A percentile compares a stretch with the other conserved stretches of the same genome.
Conservation (phyloP, 2,888 invertebrate genomes). For the Dryomyza anilis region DNA sequence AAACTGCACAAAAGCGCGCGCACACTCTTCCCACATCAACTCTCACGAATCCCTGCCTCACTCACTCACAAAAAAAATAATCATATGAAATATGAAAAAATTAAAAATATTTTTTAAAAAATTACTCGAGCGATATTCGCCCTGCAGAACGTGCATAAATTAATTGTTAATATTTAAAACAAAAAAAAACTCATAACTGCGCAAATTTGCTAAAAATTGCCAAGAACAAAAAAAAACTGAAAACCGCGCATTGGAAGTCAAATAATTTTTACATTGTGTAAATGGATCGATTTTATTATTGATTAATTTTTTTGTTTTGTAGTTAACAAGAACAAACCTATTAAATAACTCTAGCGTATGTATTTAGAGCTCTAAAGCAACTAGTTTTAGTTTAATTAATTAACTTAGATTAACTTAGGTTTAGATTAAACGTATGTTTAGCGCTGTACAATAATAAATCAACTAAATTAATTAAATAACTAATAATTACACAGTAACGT, state of each 20-base stretch:
- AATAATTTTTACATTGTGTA: conserved; percentile 49
- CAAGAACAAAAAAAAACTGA: conserved; percentile 11
- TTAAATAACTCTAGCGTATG: too few relatives aligned
- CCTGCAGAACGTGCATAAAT: not conserved
- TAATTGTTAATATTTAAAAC: too few relatives aligned
- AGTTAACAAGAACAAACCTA: too few relatives aligned
- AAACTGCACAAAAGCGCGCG: too few relatives aligned
- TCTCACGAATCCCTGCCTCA: too few relatives aligned
- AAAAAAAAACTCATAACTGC: conserved; percentile 26
- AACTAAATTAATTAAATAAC: not conserved
- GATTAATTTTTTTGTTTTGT: too few relatives aligned
- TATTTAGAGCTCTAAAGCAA: too few relatives aligned
- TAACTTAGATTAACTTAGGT: not conserved
- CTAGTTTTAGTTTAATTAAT: conserved; percentile 9
- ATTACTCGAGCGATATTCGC: conserved; percentile 37
- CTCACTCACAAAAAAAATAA: too few relatives aligned
- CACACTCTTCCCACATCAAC: too few relatives aligned
- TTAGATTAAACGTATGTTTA: not conserved
- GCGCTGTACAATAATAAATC: not conserved
- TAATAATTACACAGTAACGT: too few relatives aligned
- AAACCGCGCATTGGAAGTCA: not conserved
- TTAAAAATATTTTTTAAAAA: too few relatives aligned
- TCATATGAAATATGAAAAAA: too few relatives aligned
- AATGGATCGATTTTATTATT: conserved; percentile 60
- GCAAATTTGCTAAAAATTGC: conserved; percentile 7